Conservation (phyloP, 2,888 invertebrate genomes). For the Celastrina argiolus region DNA sequence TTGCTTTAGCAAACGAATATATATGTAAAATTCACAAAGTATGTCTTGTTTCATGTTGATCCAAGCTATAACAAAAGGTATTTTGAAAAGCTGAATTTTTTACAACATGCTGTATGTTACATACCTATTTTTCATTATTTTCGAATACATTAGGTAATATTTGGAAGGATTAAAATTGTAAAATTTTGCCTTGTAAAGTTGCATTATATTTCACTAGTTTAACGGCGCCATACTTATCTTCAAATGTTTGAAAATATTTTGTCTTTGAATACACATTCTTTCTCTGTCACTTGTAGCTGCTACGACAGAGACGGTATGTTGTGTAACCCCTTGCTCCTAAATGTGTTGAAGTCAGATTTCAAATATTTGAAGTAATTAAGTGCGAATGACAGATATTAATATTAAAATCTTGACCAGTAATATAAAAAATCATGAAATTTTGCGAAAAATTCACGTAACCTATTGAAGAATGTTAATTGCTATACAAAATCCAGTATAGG, state of each 20-base stretch:
- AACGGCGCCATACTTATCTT: not conserved
- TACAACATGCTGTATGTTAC: too few species aligned
- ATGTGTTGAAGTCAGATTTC: not conserved
- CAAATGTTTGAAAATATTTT: not conserved
- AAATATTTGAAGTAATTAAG: not conserved
- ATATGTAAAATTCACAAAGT: too few species aligned
- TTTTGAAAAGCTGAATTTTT: too few species aligned
- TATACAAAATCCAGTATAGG: too few species aligned
- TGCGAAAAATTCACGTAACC: not conserved
- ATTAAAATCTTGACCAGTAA: not conserved
- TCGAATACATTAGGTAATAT: not conserved
- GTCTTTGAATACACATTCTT: not conserved
- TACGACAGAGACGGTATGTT: not conserved
- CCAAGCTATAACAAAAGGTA: too few species aligned
- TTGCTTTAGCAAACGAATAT: too few species aligned
- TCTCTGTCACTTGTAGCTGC: not conserved
- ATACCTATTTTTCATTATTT: too few species aligned
- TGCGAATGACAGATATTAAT: not conserved
- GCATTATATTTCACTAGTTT: not conserved
- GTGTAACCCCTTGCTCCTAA: not conserved
- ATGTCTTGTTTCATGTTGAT: too few species aligned
- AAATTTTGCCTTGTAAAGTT: slow-evolving; percentile 4
- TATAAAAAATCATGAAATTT: not conserved
- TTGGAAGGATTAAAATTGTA: not conserved
- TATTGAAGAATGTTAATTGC: not conserved